These are phyloP conservation scores for Hippocampus barbouri DNA, from an alignment of 2,113 vertebrate species.

Conservation along the genomic window DNA sequence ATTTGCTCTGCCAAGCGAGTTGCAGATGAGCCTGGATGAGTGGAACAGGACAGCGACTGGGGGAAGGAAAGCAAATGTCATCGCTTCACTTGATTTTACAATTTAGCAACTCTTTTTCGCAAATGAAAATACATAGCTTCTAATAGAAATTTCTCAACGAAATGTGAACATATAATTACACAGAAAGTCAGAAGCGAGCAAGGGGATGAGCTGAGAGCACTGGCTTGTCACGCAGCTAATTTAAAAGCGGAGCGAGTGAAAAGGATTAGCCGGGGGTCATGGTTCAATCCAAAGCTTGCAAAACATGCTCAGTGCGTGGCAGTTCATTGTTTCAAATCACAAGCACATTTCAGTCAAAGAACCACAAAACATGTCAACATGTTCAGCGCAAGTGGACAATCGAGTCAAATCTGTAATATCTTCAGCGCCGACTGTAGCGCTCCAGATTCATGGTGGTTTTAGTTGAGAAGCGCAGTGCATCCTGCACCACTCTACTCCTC, in stretches of 20 bases:
- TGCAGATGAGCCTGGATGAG: conserved; percentile 60
- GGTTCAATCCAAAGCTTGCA: conserved; percentile 68
- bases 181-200: conserved; percentile 42
- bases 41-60: conserved; percentile 39
- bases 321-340: conserved; percentile 51
- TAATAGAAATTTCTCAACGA: not conserved
- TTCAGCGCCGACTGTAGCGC: not conserved
- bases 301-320: conserved; percentile 49
- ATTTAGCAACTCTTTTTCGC: conserved; percentile 6
- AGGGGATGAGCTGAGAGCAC: conserved; percentile 43
- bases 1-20: conserved; percentile 69
- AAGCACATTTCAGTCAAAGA: conserved; percentile 19
- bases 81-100: conserved; percentile 6
- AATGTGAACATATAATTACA: not conserved
- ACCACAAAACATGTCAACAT: conserved; percentile 7
- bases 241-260: conserved; percentile 67
- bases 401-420: conserved; percentile 3
- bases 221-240: conserved; percentile 71
- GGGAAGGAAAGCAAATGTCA: conserved; percentile 14
- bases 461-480: not conserved
- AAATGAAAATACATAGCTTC: not conserved
- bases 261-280: conserved; percentile 72
- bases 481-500: not conserved
- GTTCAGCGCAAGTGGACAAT: conserved; percentile 3
- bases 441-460: not conserved